Percentiles rank a stretch among this genome's conserved stretches.
Conservation (phyloP, 1,140 invertebrate species). For the Drosophila triauraria region DNA sequence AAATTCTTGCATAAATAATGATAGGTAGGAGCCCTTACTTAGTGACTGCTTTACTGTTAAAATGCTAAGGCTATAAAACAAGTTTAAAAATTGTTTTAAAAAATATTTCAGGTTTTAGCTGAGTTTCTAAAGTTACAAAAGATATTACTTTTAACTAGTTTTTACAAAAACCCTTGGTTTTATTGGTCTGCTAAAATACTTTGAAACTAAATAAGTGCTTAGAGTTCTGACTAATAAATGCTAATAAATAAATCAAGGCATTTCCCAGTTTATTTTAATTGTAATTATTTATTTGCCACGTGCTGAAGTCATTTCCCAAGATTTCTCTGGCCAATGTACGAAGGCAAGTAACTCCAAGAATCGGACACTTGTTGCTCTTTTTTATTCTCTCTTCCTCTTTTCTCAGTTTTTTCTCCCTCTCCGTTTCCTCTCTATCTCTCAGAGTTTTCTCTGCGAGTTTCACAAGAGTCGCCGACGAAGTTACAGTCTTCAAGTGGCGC, state of each 20-base stretch:
- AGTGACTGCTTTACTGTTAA: neutral
- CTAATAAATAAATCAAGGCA: neutral
- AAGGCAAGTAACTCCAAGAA: slow-evolving; percentile 42
- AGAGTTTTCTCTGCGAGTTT: slow-evolving; percentile 21
- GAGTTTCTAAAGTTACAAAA: no score
- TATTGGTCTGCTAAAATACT: neutral
- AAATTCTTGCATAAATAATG: no score
- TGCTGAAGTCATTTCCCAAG: slow-evolving; percentile 8
- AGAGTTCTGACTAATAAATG: neutral
- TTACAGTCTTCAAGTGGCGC: slow-evolving; percentile 57
- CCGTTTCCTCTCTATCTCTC: neutral
- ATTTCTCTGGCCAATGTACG: slow-evolving; percentile 20
- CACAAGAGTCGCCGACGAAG: slow-evolving; percentile 29
- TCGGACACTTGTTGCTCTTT: slow-evolving; percentile 74
- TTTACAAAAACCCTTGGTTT: neutral
- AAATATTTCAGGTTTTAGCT: no score
- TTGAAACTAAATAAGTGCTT: neutral
- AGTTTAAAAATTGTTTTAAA: no score
- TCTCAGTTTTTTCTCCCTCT: slow-evolving; percentile 3
- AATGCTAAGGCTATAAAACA: no score
- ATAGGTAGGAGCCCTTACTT: neutral
- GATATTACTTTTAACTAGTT: neutral
- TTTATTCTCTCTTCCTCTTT: slow-evolving; percentile 11
- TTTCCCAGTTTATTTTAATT: slow-evolving; percentile 1
- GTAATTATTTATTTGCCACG: slow-evolving; percentile 19